Percentiles rank a stretch among this genome's conserved stretches.
These are phyloP conservation scores for Eleutherodactylus coqui DNA, from an alignment of 2,797 vertebrate genomes.

Conservation along the genomic window DNA sequence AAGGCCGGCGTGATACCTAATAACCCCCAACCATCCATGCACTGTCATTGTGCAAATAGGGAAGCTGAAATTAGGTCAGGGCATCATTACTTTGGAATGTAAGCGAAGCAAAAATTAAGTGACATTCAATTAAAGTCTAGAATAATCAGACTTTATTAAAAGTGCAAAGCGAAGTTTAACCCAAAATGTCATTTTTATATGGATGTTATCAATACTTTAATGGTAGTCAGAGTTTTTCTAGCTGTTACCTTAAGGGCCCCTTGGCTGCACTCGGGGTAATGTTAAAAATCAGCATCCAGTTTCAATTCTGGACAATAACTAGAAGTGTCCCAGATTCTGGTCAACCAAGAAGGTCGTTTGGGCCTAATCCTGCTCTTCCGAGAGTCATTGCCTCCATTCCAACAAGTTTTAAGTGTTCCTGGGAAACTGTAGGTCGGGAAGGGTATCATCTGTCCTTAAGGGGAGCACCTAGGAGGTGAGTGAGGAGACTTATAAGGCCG, in stretches of 20 bases:
- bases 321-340: background rate
- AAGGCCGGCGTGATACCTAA: background rate
- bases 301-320: no score
- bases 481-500: no score
- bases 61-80: background rate
- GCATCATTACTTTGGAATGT: background rate
- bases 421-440: no score
- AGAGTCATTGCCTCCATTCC: background rate
- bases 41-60: background rate
- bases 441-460: no score
- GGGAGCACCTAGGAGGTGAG: no score
- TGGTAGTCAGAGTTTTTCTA: background rate
- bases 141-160: background rate
- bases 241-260: background rate
- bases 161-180: background rate
- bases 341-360: no score
- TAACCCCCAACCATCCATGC: background rate
- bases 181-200: background rate
- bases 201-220: background rate
- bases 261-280: no score
- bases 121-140: background rate
- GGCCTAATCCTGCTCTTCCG: background rate
- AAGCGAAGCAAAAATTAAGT: background rate
- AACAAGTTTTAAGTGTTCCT: background rate
- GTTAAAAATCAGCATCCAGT: no score